Percentiles rank a stretch among this genome's conserved stretches.
These are phyloP conservation scores for Melanostoma scalare DNA, from an alignment of 2,888 invertebrate genomes.

Conservation along the genomic window DNA sequence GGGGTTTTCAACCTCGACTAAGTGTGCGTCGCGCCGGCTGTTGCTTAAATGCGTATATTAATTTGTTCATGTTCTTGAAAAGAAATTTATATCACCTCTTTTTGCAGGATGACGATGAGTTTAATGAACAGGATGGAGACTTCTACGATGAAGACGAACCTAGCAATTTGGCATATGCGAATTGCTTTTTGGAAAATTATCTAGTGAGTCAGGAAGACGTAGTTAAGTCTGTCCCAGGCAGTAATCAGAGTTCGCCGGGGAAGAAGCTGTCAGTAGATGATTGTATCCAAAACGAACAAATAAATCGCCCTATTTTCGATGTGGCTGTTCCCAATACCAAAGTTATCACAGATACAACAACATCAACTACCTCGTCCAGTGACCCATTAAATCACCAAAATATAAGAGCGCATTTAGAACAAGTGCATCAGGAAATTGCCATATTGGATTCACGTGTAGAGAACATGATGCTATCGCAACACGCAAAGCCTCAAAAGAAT, in stretches of 20 bases:
- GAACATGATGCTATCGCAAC: slow-evolving; percentile 82
- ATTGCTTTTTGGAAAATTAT: slow-evolving; percentile 77
- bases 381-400: slow-evolving; percentile 78
- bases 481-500: slow-evolving; percentile 69
- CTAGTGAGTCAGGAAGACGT: slow-evolving; percentile 76
- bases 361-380: slow-evolving; percentile 43
- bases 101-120: slow-evolving; percentile 78
- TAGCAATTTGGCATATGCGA: slow-evolving; percentile 76
- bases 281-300: not conserved
- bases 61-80: not conserved
- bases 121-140: slow-evolving; percentile 75
- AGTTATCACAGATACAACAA: slow-evolving; percentile 32
- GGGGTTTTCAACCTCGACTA: too few species aligned
- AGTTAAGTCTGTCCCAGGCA: slow-evolving; percentile 30
- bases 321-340: not conserved
- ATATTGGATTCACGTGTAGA: slow-evolving; percentile 85
- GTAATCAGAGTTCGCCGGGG: slow-evolving; percentile 71
- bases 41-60: too few species aligned
- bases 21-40: too few species aligned
- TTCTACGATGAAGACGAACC: slow-evolving; percentile 75
- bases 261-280: slow-evolving; percentile 74
- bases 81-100: slow-evolving; percentile 2
- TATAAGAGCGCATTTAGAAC: slow-evolving; percentile 79
- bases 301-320: not conserved
- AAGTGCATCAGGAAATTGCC: slow-evolving; percentile 84